Evolutionary conservation across 2,797 vertebrate genomes (phyloP), one percentile per base, ranked within the genome.

Genomic region (Spatula clypeata): DNA sequence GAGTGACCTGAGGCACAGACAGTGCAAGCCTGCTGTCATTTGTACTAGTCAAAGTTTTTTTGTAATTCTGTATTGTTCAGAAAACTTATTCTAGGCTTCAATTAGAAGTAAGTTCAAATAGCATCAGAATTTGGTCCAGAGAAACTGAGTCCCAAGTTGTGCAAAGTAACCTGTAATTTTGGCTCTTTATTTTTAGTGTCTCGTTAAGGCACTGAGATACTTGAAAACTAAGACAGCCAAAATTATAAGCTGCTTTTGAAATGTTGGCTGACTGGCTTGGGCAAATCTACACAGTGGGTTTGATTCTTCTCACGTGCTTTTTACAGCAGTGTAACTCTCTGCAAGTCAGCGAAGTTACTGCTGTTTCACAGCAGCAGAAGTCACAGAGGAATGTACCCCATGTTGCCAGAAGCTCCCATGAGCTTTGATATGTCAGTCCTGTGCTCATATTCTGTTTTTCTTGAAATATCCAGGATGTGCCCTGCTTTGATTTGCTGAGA

Each of bases 171-270:
- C 88, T 91, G 71, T 92, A 96, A 96, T 96, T 96, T 93, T 95
- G 87, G 69, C 72, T 96, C 91, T 90, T 58, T 96, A 95, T 96
- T 96, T 96, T 95, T 94, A 96, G 89, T 69, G 58, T 36, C 66
- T 34, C 55, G 23, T 91, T 83, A 81, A 79, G 74, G 72, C 77
- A 93, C 34, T 20, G 76, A 71, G 73, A 72, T 58, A 62, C 49
- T 86, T 20, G 87, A 88, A 94, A 94, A 66, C 17, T 84, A 70
- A 86, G 66, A 79, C 70, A 34, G 54, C 58, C 82, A 93, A 96
- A 96, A 97, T 96, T 96, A 94, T 44, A 95, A 94, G 87, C 51
- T 93, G n/a, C 87, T 95, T 96, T 88, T 88, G 54, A 83, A 95
- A 90, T 60, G 58, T 42, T 94, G 67, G 44, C 76, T 0, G 1